Percentiles rank a stretch among this genome's conserved stretches.
phyloP scores from a whole-genome alignment of 2,113 vertebrate genomes.

The Aramus guarauna region DNA sequence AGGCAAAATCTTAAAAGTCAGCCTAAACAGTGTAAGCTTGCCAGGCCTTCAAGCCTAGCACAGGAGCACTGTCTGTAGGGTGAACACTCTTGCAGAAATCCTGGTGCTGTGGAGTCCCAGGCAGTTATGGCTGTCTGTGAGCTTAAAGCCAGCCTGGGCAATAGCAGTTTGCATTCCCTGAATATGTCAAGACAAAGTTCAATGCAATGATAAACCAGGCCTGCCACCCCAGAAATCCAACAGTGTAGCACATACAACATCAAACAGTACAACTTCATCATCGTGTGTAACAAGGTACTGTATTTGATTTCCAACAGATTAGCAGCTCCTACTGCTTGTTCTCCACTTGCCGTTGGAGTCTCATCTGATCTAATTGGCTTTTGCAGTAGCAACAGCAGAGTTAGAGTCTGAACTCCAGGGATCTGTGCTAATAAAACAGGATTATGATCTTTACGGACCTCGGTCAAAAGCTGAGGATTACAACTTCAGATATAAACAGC shows the following conservation, averaged over 20 bases:
- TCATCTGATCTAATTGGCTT: not conserved
- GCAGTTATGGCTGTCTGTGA: fast-evolving
- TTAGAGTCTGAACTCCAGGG: not conserved
- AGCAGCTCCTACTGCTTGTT: not conserved
- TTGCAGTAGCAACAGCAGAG: not conserved
- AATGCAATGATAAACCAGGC: not conserved
- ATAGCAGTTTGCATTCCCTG: not conserved
- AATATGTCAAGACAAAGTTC: not conserved
- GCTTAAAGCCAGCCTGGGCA: not conserved
- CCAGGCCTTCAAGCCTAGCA: not conserved
- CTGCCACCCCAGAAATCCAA: not conserved
- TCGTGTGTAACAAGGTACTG: not conserved
- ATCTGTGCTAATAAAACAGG: not conserved
- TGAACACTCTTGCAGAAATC: not conserved
- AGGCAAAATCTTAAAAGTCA: not conserved
- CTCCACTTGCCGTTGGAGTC: not conserved
- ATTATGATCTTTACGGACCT: not conserved
- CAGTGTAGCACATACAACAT: not conserved
- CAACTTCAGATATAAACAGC: not conserved
- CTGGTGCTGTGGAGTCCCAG: not conserved
- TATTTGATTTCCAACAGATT: not conserved
- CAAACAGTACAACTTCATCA: not conserved
- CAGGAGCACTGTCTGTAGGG: not conserved
- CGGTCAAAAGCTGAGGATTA: not conserved
- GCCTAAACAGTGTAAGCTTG: not conserved